Base-by-base conservation (phyloP, 2,113 vertebrate genomes). In the Picathartes gymnocephalus region DNA sequence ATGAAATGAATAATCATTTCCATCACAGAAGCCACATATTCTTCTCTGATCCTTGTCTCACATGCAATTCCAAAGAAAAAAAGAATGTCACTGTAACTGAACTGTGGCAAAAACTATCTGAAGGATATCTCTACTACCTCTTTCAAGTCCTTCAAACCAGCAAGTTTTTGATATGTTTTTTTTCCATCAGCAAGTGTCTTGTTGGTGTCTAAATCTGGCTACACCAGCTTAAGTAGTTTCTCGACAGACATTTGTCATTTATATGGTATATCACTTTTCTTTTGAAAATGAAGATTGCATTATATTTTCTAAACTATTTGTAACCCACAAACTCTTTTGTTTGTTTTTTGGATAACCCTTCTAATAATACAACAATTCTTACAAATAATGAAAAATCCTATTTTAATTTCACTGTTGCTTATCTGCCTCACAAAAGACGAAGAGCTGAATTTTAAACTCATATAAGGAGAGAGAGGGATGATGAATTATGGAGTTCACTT, bases 401-500 rank as follows among this genome's bases (percentile, higher is more conserved):
- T 57, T 90, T 79, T 72, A 60, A 71, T 83, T 92, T 87, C 45
- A 30, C 13, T 48, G 10, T 60, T 91, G 20, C 15, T 91, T 81
- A 69, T 79, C 25, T 85, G 15, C 31, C 40, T 73, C 39, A 65
- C 9, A 33, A 40, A 84, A 71, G 44, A 87, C 45, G 14, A 72
- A 44, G 30, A 83, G 24, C 8, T 50, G 73, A 79, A 87, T 92
- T 93, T 92, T 76, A 80, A 91, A 57, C 10, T 24, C 44, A 35
- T 48, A 70, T 68, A 70, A 95, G 51, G 24, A 82, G 21, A 35
- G 33, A 74, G 68, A 76, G 10, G 15, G n/a, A 73, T 92, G 47
- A 92, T 54, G 68, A 90, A 85, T 82, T 93, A 37, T 42, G 17
- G 68, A 80, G 18, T 90, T 95, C 35, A 31, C 8, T 88, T 92